Conservation (phyloP, 1,140 invertebrate species). For the Philotrypesis tridentata region DNA sequence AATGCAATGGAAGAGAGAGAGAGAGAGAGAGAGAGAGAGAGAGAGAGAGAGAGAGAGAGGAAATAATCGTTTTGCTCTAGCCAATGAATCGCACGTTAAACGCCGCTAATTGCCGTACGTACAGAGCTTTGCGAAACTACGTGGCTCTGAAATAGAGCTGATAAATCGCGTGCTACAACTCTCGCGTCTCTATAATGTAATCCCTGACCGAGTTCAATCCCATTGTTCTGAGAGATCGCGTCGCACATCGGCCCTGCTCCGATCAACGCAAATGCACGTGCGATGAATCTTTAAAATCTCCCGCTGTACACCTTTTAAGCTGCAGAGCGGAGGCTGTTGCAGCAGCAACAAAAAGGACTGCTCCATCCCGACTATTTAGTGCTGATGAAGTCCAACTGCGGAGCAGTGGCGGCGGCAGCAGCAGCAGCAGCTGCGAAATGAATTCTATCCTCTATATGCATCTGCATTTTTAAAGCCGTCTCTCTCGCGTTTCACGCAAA, state of each 20-base stretch:
- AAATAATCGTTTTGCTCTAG: not conserved
- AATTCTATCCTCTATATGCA: not conserved
- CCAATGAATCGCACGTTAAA: not conserved
- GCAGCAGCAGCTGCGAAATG: not conserved
- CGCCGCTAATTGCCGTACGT: not conserved
- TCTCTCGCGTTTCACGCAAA: not conserved
- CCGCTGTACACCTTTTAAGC: not conserved
- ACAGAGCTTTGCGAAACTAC: not conserved
- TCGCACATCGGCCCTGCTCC: no score
- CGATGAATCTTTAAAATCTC: not conserved
- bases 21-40: not conserved
- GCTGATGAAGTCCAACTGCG: not conserved
- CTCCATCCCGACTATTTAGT: not conserved
- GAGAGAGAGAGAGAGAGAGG: not conserved
- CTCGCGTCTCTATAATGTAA: not conserved
- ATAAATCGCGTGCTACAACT: not conserved
- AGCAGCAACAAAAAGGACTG: no score
- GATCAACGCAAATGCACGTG: no score
- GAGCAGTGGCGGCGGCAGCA: no score
- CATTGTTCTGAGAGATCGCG: not conserved
- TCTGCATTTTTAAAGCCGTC: not conserved
- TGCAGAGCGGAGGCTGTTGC: no score
- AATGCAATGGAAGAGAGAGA: no score
- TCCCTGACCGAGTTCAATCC: not conserved
- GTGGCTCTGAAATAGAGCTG: not conserved